These are phyloP conservation scores for Poecile montanus DNA, from an alignment of 2,797 vertebrate genomes.

Conservation along the genomic window DNA sequence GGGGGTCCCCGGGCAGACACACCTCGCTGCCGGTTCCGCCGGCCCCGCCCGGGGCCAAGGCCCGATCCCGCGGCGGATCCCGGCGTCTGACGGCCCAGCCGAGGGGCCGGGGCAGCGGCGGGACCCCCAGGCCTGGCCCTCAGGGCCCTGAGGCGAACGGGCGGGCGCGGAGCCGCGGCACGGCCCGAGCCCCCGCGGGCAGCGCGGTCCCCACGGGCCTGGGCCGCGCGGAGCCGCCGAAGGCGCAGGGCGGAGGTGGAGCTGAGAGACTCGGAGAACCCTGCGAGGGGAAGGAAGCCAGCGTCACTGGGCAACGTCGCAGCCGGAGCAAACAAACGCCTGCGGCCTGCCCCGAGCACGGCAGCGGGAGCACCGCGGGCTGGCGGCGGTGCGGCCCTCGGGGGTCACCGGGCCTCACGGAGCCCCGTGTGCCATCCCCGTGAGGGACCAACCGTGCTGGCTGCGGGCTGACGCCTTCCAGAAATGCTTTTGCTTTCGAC, in stretches of 20 bases:
- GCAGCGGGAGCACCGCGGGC: neutral
- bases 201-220: neutral
- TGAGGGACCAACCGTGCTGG: rapidly evolving
- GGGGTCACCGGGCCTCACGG: no score
- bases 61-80: neutral
- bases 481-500: neutral
- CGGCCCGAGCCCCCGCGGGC: neutral
- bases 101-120: neutral
- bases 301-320: constrained; percentile 23
- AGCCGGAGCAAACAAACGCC: neutral
- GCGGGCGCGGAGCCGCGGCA: neutral
- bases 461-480: neutral
- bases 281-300: constrained; percentile 32
- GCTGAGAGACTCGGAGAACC: neutral
- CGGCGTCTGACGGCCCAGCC: neutral
- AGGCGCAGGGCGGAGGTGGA: constrained; percentile 27
- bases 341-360: neutral
- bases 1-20: neutral
- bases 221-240: neutral
- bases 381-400: neutral
- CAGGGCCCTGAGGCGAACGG: neutral
- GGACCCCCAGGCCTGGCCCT: neutral
- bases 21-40: neutral
- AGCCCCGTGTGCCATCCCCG: rapidly evolving
- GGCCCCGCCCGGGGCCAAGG: neutral